Evolutionary conservation across 2,888 invertebrate species (phyloP), one percentile per base, ranked within the genome.

Genomic region (Ferdinandea cuprea): DNA sequence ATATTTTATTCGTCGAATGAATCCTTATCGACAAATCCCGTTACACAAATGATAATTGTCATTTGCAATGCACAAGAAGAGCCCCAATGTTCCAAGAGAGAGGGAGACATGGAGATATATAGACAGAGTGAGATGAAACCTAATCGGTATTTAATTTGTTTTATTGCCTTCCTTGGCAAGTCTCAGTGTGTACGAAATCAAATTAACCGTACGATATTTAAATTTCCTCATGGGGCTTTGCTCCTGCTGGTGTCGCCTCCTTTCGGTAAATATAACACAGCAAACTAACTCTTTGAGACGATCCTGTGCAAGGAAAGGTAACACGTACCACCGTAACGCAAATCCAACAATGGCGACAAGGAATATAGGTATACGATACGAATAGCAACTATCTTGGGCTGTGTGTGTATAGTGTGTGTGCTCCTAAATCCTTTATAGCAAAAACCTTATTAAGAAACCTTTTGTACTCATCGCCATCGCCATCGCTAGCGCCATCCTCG

Each of bases 131-230:
- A 61, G 78, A 68, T 78, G 72, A 78, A 63, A 78, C 83, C 63
- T 83, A 83, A 83, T 83, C 78, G 83, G 78, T 73, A 68, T 83
- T 83, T 83, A 83, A 83, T 83, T 83, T 83, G 78, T 83, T 83
- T 83, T 83, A 78, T 83, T 83, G 83, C 83, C 77, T 68, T 78
- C 30, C 54, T 68, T 83, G 77, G 48, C 72, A 71, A 72, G 77
- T 73, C 61, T 17, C 42, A 68, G 30, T 79, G 46, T 72, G 54
- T 65, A 78, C 72, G 42, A 78, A 83, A 83, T 83, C 83, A 83
- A 83, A 83, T 83, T 83, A 83, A 83, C 83, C 78, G 77, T 68
- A 83, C 77, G 63, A 78, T 72, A 83, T 83, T 77, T 78, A 78
- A 83, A 83, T 83, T 78, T 83, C 42, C 66, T 68, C 54, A 37